Percentiles rank a stretch among this genome's conserved stretches.
These are phyloP conservation scores for Phaenicophaeus curvirostris DNA, from an alignment of 2,797 vertebrate species.

Conservation along the genomic window DNA sequence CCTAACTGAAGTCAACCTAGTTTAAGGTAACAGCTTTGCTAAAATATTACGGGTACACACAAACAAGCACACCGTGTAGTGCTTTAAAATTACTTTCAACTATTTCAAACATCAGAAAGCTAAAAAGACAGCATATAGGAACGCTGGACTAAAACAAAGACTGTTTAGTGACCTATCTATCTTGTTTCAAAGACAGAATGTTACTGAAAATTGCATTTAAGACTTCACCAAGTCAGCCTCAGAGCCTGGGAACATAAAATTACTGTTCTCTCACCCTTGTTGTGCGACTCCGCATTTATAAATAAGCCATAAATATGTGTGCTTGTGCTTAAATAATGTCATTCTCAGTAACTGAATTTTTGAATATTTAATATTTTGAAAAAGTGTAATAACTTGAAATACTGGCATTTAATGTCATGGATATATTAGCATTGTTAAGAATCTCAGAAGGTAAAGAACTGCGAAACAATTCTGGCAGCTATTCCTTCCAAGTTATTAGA, in stretches of 20 bases:
- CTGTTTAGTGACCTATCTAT: background rate
- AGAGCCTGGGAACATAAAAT: background rate
- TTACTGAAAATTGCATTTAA: background rate
- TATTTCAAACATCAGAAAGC: background rate
- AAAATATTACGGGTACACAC: accelerated
- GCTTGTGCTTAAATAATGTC: background rate
- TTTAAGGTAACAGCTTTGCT: background rate
- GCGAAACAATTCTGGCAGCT: background rate
- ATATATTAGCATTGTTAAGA: background rate
- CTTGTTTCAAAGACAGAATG: background rate
- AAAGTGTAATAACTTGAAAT: background rate
- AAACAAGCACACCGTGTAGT: background rate
- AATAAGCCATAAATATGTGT: background rate
- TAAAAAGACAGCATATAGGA: background rate
- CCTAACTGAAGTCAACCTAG: background rate
- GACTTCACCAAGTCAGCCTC: background rate
- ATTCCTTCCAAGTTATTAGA: background rate
- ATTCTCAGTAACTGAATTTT: accelerated
- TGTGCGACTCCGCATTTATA: background rate
- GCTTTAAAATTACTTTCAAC: background rate
- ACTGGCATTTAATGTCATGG: no score
- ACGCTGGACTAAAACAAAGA: background rate
- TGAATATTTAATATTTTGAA: background rate
- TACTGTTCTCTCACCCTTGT: background rate
- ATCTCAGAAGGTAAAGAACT: background rate